Conservation (phyloP, 2,797 vertebrate genomes). For the Cheirogaleus major region DNA sequence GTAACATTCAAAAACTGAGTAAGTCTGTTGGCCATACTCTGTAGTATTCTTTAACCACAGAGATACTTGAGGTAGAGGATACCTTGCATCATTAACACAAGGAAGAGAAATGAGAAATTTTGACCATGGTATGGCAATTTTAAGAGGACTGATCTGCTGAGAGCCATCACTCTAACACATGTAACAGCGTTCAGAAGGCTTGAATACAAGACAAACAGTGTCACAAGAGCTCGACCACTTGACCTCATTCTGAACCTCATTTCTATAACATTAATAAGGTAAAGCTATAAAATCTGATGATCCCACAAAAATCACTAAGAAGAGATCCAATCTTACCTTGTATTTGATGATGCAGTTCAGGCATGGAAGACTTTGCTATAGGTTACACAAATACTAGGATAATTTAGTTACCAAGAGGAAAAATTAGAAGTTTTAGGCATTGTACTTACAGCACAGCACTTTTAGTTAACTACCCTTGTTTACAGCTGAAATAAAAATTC, state of each 20-base stretch:
- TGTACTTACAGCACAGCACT: background rate
- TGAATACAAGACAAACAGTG: background rate
- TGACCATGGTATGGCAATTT: background rate
- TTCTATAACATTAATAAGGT: conserved; percentile 13
- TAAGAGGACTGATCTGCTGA: background rate
- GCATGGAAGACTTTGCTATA: conserved; percentile 9
- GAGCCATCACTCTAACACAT: background rate
- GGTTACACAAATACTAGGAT: background rate
- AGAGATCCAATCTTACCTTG: conserved; percentile 58
- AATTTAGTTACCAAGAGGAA: conserved; percentile 22
- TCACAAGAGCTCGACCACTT: background rate
- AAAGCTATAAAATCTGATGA: conserved; percentile 26
- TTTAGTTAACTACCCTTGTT: conserved; percentile 32
- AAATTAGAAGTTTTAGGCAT: background rate
- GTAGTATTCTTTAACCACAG: conserved; percentile 1
- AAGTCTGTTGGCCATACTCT: background rate
- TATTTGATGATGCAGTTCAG: conserved; percentile 23
- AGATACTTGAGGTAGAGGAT: background rate
- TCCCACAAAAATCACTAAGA: conserved; percentile 9
- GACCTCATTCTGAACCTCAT: background rate
- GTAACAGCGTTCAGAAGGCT: background rate
- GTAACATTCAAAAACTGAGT: background rate
- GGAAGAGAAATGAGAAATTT: background rate
- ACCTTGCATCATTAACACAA: background rate
- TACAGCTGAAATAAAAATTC: conserved; percentile 35